Evolutionary conservation across 2,797 vertebrate species (phyloP), one percentile per base, ranked within the genome.

Genomic region (Huso huso): DNA sequence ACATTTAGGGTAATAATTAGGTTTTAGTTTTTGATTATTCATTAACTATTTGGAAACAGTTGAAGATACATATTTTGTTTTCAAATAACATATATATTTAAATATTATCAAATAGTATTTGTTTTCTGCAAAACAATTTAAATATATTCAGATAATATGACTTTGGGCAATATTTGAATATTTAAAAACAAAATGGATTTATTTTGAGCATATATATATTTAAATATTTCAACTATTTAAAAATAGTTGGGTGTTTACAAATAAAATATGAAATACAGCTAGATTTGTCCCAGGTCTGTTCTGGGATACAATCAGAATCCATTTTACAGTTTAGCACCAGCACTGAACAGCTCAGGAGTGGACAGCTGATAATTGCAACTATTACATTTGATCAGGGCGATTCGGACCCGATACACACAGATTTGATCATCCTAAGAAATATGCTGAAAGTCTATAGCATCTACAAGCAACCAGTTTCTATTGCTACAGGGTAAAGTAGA

Each of bases 251-350:
- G 64, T 63, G 64, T 18, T 18, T 37, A 37, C 23, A 2, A 37
- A 3, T 37, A 37, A 37, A 37, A 37, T 37, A 37, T 37, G 23
- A 37, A 37, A 18, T 18, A 37, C 23, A 37, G 2, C 23, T 37
- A 37, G 1, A 37, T 37, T 37, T 37, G 23, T 37, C 23, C 23
- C 23, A 37, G 23, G 23, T 37, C 23, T 37, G 23, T 37, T 37
- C 23, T 50, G 37, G 51, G 13, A 49, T 66, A 52, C 61, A 70
- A 68, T 63, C 51, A 62, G 48, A 70, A 58, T 58, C 12, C 55
- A 58, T n/a, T 66, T 37, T 15, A 68, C 60, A 51, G 23, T 66
- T 63, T 70, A 67, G 62, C 62, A 70, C 69, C 69, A 67, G 65
- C 62, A 70, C n/a, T 13, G 61, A 49, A 58, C 12, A 23, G 52